phyloP scores from a whole-genome alignment of 1,140 invertebrate species.

The Drosophila gunungcola region DNA sequence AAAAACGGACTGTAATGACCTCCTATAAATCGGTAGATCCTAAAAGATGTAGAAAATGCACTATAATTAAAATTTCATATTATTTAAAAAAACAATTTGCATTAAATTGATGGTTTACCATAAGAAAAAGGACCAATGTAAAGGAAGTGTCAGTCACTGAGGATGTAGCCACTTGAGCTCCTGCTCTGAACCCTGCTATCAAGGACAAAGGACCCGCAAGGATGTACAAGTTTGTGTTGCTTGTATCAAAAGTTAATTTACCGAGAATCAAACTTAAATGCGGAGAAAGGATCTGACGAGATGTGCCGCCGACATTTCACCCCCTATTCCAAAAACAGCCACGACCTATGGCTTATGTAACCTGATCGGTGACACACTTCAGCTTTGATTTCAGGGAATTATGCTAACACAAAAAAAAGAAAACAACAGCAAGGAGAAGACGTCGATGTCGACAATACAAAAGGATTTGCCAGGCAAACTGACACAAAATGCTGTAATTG shows the following conservation, averaged over 20 bases:
- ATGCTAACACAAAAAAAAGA: slow-evolving; percentile 47
- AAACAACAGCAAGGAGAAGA: slow-evolving; percentile 3
- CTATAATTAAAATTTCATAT: neutral
- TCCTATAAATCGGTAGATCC: too few relatives aligned
- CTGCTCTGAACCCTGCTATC: slow-evolving; percentile 9
- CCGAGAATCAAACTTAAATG: slow-evolving; percentile 80
- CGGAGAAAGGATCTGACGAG: slow-evolving; percentile 69
- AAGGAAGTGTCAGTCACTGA: slow-evolving; percentile 43
- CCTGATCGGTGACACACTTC: slow-evolving; percentile 79
- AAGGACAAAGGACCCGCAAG: slow-evolving; percentile 61
- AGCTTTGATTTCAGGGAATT: slow-evolving; percentile 81
- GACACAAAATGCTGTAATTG: slow-evolving; percentile 84
- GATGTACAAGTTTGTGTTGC: slow-evolving; percentile 35
- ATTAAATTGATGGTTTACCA: neutral
- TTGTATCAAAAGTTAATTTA: slow-evolving; percentile 80
- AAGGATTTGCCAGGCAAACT: slow-evolving; percentile 75
- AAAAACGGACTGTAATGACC: too few relatives aligned
- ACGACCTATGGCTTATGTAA: slow-evolving; percentile 57
- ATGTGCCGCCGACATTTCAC: slow-evolving; percentile 30
- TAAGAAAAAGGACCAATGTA: neutral
- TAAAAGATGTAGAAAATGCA: too few relatives aligned
- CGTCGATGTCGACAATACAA: slow-evolving; percentile 45
- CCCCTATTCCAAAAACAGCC: slow-evolving; percentile 6
- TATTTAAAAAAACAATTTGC: too few relatives aligned
- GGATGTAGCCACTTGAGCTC: slow-evolving; percentile 67